Conservation (phyloP, 2,113 vertebrate species). For the Zosterops hypoxanthus region DNA sequence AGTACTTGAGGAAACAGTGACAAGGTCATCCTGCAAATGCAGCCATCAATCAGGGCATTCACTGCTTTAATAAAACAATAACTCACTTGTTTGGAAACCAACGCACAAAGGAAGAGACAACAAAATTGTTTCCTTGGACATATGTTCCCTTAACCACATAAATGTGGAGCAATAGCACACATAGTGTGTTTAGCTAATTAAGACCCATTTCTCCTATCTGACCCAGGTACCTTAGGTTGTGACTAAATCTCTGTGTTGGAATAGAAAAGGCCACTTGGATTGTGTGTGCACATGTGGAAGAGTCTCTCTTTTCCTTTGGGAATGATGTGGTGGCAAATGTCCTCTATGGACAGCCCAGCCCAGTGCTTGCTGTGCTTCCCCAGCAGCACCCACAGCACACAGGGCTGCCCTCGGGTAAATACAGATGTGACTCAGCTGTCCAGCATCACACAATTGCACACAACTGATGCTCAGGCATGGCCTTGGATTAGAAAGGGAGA, state of each 20-base stretch:
- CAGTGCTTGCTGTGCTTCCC: not conserved
- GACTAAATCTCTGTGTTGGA: not conserved
- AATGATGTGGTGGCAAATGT: not conserved
- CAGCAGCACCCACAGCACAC: not conserved
- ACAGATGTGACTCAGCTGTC: not conserved
- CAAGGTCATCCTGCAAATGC: constrained; percentile 61
- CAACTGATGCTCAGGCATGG: not conserved
- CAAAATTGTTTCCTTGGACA: constrained; percentile 52
- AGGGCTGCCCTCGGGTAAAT: accelerated
- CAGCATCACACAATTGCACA: not conserved
- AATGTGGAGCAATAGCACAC: constrained; percentile 3
- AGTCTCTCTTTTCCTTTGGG: not conserved
- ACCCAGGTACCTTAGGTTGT: not conserved
- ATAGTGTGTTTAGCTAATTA: constrained; percentile 17
- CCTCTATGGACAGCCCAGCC: not conserved
- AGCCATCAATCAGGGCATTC: constrained; percentile 54
- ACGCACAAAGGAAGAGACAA: not conserved
- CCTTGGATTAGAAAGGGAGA: not conserved
- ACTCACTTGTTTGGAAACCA: constrained; percentile 33
- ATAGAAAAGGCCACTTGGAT: not conserved
- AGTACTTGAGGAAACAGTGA: constrained; percentile 65
- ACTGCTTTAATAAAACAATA: constrained; percentile 56
- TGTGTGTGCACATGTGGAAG: not conserved
- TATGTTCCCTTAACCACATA: constrained; percentile 40
- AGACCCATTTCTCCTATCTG: constrained; percentile 11